Percentiles rank a stretch among this genome's conserved stretches.
phyloP scores from a whole-genome alignment of 2,797 vertebrate genomes.

The Labroides dimidiatus region DNA sequence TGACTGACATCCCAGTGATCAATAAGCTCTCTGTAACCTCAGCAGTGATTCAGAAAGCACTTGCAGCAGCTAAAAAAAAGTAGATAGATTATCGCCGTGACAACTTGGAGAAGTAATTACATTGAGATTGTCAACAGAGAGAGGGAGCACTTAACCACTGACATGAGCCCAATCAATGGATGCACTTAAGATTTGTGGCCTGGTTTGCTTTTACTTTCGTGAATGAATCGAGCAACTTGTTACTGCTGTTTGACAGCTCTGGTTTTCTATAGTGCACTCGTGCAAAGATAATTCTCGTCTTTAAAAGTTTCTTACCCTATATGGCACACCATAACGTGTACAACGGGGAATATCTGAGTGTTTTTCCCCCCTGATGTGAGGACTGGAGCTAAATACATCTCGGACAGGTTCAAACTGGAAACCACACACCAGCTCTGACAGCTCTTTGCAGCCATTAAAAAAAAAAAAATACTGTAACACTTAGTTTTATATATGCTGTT shows the following conservation, averaged over 20 bases:
- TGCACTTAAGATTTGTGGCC: neutral
- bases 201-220: slow-evolving; percentile 2
- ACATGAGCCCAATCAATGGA: slow-evolving; percentile 7
- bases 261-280: neutral
- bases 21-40: slow-evolving; percentile 27
- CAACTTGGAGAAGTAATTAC: neutral
- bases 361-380: neutral
- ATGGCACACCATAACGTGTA: neutral
- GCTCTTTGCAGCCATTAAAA: slow-evolving; percentile 9
- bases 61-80: neutral
- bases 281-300: too few relatives aligned
- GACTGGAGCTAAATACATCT: neutral
- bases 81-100: slow-evolving; percentile 6
- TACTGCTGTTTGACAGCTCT: neutral
- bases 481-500: slow-evolving; percentile 34
- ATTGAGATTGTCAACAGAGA: neutral
- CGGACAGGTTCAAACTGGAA: slow-evolving; percentile 17
- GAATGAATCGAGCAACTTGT: neutral
- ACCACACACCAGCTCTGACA: neutral
- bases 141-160: neutral
- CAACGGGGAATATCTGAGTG: neutral
- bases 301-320: too few relatives aligned
- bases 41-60: neutral
- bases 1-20: slow-evolving; percentile 50
- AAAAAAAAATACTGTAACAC: slow-evolving; percentile 29